phyloP scores from a whole-genome alignment of 1,140 invertebrate species.

The Atta colombica region DNA sequence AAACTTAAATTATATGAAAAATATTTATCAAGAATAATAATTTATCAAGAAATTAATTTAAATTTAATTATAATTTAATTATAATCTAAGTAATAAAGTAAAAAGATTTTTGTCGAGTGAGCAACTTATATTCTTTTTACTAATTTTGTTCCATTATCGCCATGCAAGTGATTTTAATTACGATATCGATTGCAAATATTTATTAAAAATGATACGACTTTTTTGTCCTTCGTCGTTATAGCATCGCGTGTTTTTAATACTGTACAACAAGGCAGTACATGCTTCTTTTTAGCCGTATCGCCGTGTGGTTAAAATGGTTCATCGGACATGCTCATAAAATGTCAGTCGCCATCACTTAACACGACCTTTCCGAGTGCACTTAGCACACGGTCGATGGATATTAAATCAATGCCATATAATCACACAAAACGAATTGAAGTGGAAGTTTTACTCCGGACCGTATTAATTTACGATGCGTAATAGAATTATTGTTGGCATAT shows the following conservation, averaged over 20 bases:
- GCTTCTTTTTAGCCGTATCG: background rate
- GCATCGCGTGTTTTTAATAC: slow-evolving; percentile 18
- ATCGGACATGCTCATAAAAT: slow-evolving; percentile 42
- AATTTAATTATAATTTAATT: no score
- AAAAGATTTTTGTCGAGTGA: no score
- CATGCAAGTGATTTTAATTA: no score
- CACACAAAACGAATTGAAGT: slow-evolving; percentile 37
- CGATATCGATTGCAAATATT: background rate
- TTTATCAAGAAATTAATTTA: no score
- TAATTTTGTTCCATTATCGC: background rate
- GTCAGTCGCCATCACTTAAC: slow-evolving; percentile 39
- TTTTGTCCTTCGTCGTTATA: background rate
- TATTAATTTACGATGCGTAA: slow-evolving; percentile 15
- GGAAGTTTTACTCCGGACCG: background rate
- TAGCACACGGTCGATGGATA: slow-evolving; percentile 52
- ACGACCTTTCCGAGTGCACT: slow-evolving; percentile 58
- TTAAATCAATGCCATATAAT: slow-evolving; percentile 57
- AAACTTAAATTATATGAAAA: no score
- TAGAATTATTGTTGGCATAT: slow-evolving; percentile 5
- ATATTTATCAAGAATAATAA: no score
- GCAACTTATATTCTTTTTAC: no score
- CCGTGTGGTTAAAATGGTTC: slow-evolving; percentile 16
- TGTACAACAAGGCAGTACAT: background rate
- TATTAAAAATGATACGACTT: background rate
- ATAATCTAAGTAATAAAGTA: no score